Conservation (phyloP, 1,140 invertebrate species). For the Cepaea nemoralis region DNA sequence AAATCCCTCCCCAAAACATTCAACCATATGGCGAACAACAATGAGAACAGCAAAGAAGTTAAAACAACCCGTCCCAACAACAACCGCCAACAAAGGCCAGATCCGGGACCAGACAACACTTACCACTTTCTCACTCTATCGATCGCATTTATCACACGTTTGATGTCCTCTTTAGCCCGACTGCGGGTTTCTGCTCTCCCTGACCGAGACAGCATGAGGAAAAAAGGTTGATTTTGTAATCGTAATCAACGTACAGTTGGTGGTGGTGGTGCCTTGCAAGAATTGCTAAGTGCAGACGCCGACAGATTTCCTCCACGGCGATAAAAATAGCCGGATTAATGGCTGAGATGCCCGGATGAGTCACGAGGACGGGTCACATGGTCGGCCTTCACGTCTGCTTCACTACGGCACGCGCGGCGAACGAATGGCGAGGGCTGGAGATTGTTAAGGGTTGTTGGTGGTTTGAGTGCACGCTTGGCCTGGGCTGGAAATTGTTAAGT, state of each 20-base stretch:
- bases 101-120: slow-evolving; percentile 68
- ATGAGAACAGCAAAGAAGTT: background rate
- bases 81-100: background rate
- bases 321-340: slow-evolving; percentile 44
- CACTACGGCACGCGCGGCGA: no score
- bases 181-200: slow-evolving; percentile 95
- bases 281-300: background rate
- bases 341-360: slow-evolving; percentile 47
- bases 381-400: no score
- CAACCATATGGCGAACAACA: background rate
- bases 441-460: no score
- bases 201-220: slow-evolving; percentile 87
- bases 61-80: background rate
- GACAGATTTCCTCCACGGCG: slow-evolving; percentile 21
- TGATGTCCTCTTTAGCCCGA: slow-evolving; percentile 98
- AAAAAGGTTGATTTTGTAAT: slow-evolving; percentile 46
- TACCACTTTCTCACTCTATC: slow-evolving; percentile 98
- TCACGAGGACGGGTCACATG: slow-evolving; percentile 18
- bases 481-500: no score
- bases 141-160: slow-evolving; percentile 97
- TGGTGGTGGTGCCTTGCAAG: background rate
- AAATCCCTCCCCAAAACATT: background rate
- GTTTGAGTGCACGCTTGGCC: no score
- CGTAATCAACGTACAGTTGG: slow-evolving; percentile 35
- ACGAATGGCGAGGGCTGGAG: no score